Evolutionary conservation across 2,888 invertebrate species (phyloP).

Genomic region (Drosophila subsilvestris): DNA sequence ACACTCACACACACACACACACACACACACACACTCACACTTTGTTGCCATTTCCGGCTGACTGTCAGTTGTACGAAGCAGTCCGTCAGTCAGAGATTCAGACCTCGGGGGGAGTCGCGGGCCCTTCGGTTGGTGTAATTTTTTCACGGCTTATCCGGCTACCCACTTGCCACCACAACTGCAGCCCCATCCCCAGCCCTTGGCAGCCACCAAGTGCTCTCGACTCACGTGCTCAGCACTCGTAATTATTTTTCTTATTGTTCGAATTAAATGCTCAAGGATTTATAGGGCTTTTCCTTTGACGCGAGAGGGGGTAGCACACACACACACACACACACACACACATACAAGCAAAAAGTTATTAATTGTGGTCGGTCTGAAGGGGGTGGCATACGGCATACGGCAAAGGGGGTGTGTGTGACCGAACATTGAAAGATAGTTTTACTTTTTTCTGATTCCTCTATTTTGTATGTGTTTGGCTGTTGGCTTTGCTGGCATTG

Average conservation of each 20-base stretch:
- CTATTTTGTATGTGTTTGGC: constrained; percentile 26
- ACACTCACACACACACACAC: constrained; percentile 18
- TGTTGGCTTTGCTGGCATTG: constrained; percentile 49
- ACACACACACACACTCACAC: constrained; percentile 36
- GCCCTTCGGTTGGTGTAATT: constrained; percentile 58
- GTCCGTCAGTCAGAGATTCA: constrained; percentile 45
- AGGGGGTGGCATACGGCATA: constrained; percentile 12
- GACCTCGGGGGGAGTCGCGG: constrained; percentile 4
- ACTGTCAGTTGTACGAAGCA: constrained; percentile 44
- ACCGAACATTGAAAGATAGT: constrained; percentile 21
- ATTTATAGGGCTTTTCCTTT: constrained; percentile 68
- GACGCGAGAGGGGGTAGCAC: constrained; percentile 22
- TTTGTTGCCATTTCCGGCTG: constrained; percentile 72
- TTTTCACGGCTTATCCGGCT: constrained; percentile 72
- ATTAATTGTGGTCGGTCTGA: constrained; percentile 62
- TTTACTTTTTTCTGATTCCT: constrained; percentile 34
- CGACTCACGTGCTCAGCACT: constrained; percentile 79
- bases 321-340: constrained; percentile 12
- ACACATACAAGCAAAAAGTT: constrained; percentile 54
- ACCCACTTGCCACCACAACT: neutral
- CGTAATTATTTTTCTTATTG: constrained; percentile 81
- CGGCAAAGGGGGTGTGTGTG: constrained; percentile 5
- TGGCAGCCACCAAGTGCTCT: constrained; percentile 58
- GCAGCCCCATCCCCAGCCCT: neutral
- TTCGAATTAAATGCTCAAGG: constrained; percentile 77